Percentiles rank a stretch among this genome's conserved stretches.
phyloP scores from a whole-genome alignment of 2,797 vertebrate species.

The Takifugu ocellatus region DNA sequence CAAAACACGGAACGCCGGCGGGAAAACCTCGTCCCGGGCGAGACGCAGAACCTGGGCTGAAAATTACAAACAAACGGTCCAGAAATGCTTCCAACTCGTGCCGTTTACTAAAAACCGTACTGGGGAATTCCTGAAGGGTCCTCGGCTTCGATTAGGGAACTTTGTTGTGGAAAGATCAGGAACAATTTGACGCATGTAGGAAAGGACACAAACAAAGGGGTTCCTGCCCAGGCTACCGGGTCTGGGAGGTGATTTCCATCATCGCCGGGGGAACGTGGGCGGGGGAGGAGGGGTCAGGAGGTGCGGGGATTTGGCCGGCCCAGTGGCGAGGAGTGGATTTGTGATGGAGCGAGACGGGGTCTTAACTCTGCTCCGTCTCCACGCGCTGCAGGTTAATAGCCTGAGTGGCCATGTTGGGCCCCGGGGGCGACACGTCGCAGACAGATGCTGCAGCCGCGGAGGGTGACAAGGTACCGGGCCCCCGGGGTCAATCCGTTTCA shows the following conservation, averaged over 20 bases:
- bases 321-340: slow-evolving; percentile 37
- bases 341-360: slow-evolving; percentile 50
- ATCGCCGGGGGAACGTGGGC: too few relatives aligned
- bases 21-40: too few relatives aligned
- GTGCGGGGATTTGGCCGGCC: background rate
- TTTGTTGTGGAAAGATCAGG: too few relatives aligned
- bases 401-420: slow-evolving; percentile 65
- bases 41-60: too few relatives aligned
- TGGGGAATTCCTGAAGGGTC: too few relatives aligned
- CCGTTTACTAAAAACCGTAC: too few relatives aligned
- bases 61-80: too few relatives aligned
- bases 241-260: background rate
- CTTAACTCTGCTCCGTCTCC: slow-evolving; percentile 59
- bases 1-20: too few relatives aligned
- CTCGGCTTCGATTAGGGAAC: too few relatives aligned
- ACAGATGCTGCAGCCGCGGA: slow-evolving; percentile 60
- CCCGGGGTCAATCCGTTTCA: slow-evolving; percentile 64
- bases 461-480: slow-evolving; percentile 58
- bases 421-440: slow-evolving; percentile 63
- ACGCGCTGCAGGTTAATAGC: slow-evolving; percentile 68
- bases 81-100: too few relatives aligned
- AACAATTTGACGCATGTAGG: too few relatives aligned
- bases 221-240: background rate
- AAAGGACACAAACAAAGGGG: too few relatives aligned
- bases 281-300: slow-evolving; percentile 31